Evolutionary conservation across 2,797 vertebrate species (phyloP), one percentile per base, ranked within the genome.

Genomic region (Catostomus latipinnis): DNA sequence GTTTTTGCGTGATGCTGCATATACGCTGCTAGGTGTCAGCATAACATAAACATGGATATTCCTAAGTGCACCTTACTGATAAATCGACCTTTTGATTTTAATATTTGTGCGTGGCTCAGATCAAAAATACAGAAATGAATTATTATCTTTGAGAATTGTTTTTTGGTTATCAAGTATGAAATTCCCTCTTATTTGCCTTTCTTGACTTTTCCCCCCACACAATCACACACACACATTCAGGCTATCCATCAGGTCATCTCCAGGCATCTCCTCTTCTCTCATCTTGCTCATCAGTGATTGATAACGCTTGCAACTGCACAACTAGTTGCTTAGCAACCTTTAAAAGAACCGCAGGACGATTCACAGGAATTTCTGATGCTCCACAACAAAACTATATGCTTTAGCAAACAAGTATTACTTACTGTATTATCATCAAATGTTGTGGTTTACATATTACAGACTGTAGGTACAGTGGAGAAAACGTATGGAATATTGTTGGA

Each of bases 321-420:
- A 84, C 80, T 85, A 87, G 87, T 88, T 88, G 87, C 87, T 87
- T 83, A 86, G 87, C 87, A 88, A 88, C 87, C 79, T 85, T 76
- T 71, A 78, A 82, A 85, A 87, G 76, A 83, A 78, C 83, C 62
- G 80, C 81, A 74, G 78, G 71, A 80, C 74, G 46, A 78, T 84
- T 81, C 82, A 80, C 66, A 74, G 56, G 34, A 84, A 83, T 80
- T 66, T 80, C 52, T 7, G 22, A 75, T 11, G 16, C 61, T 46
- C n/a, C 69, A 77, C 11, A 56, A 77, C 58, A 78, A 71, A 81
- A 80, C 68, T 82, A 65, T 46, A 45, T 7, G 56, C 61, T 6
- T 45, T 16, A 48, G 66, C 16, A 65, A 63, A 74, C 60, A 63
- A 13, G 0, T 0, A 63, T 6, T 49, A 45, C 58, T 53, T 34